Evolutionary conservation across 2,113 vertebrate species (phyloP).

Genomic region (Neopipo cinnamomea): DNA sequence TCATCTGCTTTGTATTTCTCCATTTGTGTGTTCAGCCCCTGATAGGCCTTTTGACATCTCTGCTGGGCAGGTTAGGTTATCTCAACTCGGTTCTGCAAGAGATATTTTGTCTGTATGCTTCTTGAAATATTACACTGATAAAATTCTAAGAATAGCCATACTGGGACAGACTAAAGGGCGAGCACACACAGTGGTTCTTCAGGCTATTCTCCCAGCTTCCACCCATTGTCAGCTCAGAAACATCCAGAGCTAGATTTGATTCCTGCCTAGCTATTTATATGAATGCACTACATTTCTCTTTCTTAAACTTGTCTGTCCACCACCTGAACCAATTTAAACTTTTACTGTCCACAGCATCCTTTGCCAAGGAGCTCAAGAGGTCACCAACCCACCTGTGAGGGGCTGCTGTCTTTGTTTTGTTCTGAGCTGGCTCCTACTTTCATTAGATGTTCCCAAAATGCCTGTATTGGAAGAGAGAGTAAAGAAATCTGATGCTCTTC

Average conservation of each 20-base stretch:
- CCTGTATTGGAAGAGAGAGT: background rate
- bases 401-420: background rate
- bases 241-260: background rate
- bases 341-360: background rate
- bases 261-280: background rate
- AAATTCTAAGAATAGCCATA: background rate
- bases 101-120: background rate
- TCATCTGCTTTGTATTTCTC: background rate
- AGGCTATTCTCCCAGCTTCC: background rate
- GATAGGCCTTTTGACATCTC: background rate
- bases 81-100: background rate
- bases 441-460: background rate
- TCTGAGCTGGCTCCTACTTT: background rate
- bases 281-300: background rate
- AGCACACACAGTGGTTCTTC: background rate
- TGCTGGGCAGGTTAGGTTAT: background rate
- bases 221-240: background rate
- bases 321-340: background rate
- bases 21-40: background rate
- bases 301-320: background rate
- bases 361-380: background rate
- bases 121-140: background rate
- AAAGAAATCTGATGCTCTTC: background rate
- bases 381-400: rapidly evolving
- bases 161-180: background rate